Conservation (phyloP, 2,888 invertebrate species). For the Thecocarcelia acutangulata region DNA sequence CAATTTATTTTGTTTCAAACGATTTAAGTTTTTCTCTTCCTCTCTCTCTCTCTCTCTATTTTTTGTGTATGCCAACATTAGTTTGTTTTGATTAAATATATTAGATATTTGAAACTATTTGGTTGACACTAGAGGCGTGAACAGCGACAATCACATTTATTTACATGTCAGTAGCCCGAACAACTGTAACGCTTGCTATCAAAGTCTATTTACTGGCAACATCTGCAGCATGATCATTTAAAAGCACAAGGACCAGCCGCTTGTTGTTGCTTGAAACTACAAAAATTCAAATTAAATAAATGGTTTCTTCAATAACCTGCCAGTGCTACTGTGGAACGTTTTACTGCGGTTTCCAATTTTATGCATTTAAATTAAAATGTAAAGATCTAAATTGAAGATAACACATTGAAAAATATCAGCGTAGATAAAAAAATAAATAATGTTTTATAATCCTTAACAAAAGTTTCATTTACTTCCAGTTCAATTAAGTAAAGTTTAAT, state of each 20-base stretch:
- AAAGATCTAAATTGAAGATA: constrained; percentile 1
- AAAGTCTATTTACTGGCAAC: constrained; percentile 10
- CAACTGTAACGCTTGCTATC: neutral
- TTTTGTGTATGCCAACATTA: neutral
- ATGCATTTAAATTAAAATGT: constrained; percentile 22
- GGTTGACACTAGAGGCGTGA: constrained; percentile 37
- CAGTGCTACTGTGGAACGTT: constrained; percentile 28
- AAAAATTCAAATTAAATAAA: constrained; percentile 11
- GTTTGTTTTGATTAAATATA: constrained; percentile 40
- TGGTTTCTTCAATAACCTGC: constrained; percentile 6
- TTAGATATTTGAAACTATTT: constrained; percentile 24
- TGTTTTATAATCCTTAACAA: neutral
- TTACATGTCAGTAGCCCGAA: neutral
- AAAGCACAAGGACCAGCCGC: neutral
- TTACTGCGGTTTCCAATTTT: neutral
- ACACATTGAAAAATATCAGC: neutral
- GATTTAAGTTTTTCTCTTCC: constrained; percentile 5
- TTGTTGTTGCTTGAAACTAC: constrained; percentile 13
- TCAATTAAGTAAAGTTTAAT: no score
- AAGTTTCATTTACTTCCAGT: neutral
- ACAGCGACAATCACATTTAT: constrained; percentile 11
- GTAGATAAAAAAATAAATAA: neutral
- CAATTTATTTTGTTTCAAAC: constrained; percentile 29
- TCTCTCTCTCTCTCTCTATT: no score
- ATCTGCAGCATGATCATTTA: neutral